Percentiles rank a stretch among this genome's conserved stretches.
These are phyloP conservation scores for Acleris literana DNA, from an alignment of 2,888 invertebrate genomes.

Conservation along the genomic window DNA sequence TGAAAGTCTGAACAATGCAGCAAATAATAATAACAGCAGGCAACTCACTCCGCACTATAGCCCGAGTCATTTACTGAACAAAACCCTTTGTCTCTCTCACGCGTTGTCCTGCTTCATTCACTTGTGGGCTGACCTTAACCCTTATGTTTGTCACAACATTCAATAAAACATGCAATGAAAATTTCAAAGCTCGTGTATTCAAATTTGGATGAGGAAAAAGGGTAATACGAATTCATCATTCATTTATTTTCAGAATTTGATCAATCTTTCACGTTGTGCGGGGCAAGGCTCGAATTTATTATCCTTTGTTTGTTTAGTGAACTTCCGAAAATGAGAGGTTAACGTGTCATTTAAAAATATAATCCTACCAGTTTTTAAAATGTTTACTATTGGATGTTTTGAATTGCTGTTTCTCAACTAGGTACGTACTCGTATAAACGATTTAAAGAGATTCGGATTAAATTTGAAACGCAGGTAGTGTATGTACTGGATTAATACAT, in stretches of 20 bases:
- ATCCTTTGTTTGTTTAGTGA: slow-evolving; percentile 6
- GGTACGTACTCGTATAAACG: too few species aligned
- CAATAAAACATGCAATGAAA: slow-evolving; percentile 9
- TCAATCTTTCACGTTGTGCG: slow-evolving; percentile 6
- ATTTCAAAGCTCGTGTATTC: slow-evolving; percentile 8
- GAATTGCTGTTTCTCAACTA: too few species aligned
- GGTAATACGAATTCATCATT: slow-evolving; percentile 13
- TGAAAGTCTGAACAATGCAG: background rate
- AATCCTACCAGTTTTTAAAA: too few species aligned
- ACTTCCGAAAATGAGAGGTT: background rate
- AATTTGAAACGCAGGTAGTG: background rate
- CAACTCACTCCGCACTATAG: background rate
- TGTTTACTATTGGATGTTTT: too few species aligned
- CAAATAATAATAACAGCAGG: background rate
- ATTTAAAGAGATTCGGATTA: too few species aligned
- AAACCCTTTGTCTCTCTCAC: background rate
- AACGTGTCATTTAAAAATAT: too few species aligned
- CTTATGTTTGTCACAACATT: slow-evolving; percentile 15
- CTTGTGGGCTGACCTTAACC: background rate
- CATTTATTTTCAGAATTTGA: slow-evolving; percentile 19
- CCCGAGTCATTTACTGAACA: background rate
- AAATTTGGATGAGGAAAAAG: slow-evolving; percentile 31
- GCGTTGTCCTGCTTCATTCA: background rate
- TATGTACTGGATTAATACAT: too few species aligned
- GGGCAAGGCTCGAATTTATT: slow-evolving; percentile 30